Conservation (phyloP, 2,113 vertebrate species). For the Synodontis membranacea region DNA sequence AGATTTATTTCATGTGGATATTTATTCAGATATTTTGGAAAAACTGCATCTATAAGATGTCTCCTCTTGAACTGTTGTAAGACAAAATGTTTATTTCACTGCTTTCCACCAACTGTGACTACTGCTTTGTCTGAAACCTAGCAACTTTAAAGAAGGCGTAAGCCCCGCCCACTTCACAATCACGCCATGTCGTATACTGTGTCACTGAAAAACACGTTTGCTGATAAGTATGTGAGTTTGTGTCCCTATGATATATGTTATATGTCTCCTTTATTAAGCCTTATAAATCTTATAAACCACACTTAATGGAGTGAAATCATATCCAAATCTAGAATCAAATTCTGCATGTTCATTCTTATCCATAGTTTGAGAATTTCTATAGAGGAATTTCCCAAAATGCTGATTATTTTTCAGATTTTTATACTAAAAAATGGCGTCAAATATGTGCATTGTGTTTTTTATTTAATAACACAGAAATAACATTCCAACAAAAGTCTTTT, state of each 20-base stretch:
- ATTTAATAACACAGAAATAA: not conserved
- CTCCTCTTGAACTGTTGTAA: not conserved
- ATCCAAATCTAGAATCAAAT: too few species aligned
- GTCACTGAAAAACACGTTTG: not conserved
- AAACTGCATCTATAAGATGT: not conserved
- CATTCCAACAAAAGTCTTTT: not conserved
- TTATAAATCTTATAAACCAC: not conserved
- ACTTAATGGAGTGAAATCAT: not conserved
- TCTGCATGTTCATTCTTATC: not conserved
- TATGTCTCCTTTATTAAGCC: not conserved
- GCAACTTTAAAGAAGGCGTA: not conserved
- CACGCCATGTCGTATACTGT: not conserved
- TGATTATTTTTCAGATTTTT: not conserved
- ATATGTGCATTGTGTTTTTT: not conserved
- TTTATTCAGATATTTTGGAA: not conserved
- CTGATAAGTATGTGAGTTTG: not conserved
- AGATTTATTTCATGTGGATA: not conserved
- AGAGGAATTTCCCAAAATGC: not conserved
- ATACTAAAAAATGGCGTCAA: not conserved
- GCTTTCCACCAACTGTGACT: not conserved
- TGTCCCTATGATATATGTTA: not conserved
- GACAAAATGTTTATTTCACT: not conserved
- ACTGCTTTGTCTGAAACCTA: not conserved
- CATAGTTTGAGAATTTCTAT: not conserved
- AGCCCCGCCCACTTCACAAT: not conserved